Evolutionary conservation across 2,888 invertebrate species (phyloP), one percentile per base, ranked within the genome.

Genomic region (Heliconius aoede): DNA sequence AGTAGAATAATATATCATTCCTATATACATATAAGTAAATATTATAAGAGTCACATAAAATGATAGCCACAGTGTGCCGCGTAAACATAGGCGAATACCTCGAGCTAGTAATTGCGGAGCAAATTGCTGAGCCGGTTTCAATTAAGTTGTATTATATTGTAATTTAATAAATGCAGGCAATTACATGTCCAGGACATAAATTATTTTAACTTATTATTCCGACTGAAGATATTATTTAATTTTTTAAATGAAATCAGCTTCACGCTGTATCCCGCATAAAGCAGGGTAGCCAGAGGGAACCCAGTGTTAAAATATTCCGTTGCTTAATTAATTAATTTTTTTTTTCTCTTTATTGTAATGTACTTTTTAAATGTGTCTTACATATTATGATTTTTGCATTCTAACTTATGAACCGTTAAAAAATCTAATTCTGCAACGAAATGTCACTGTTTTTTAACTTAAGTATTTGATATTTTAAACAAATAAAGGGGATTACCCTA

Each of bases 61-160:
- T 21, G 61, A 79, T 74, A 76, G 60, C 76, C 24, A 24, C n/a
- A 4, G 26, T 77, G 72, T 28, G 69, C 64, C 72, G 26, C 76
- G 58, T 74, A 69, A 28, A 72, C 71, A 74, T 73, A 67, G 21
- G 55, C 65, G 67, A 77, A 61, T 76, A 72, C 71, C 46, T 58
- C 76, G 74, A 64, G 74, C 62, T 79, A 73, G 79, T 80, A 84
- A 86, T 84, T 77, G 80, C 82, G 83, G 80, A 85, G 83, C 85
- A 83, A 88, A 88, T 87, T 85, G 82, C 85, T 78, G 78, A 80
- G 82, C 82, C 83, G 82, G 84, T 84, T 84, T 86, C 87, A 89
- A 91, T 90, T 89, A 87, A 86, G 83, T 83, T 81, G 76, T 79
- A 87, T 90, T 89, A 87, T 87, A 88, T 84, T 82, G 84, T 87